Evolutionary conservation across 2,113 vertebrate species (phyloP), one percentile per base, ranked within the genome.

Genomic region (Daphoenositta chrysoptera): DNA sequence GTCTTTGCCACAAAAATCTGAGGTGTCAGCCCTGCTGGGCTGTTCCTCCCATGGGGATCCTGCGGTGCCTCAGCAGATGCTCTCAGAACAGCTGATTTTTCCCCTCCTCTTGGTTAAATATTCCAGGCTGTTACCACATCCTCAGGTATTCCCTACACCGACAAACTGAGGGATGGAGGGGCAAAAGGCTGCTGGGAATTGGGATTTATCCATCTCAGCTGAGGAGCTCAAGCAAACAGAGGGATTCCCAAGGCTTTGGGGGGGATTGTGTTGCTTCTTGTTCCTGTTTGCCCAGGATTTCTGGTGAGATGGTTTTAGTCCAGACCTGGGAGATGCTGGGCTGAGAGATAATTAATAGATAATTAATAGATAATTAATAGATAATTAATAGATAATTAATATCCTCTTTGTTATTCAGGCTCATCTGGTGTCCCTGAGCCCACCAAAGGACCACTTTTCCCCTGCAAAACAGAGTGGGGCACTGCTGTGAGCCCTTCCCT

Each of bases 141-240:
- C 51, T 40, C 51, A 31, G 24, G 9, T 27, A 24, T 39, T 56
- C 7, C 4, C 16, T 58, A 2, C 3, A 0, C 3, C 1, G 7
- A 11, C 3, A 1, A 9, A 50, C 40, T 50, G 24, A 75, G 51
- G 21, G 11, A 15, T 26, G 13, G 3, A 69, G 24, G 19, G 27
- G 24, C 6, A 45, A 80, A 89, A 66, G 11, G 45, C 45, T 65
- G 31, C 35, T 64, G 58, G 53, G 40, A 72, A 47, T 5, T 20
- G 64, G 10, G 45, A 33, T 84, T 92, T 69, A 39, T 40, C 78
- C 39, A 27, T n/a, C 60, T 37, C 15, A 1, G 16, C 35, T n/a
- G 66, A 66, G 51, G n/a, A 31, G n/a, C 20, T 61, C 16, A 12
- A 50, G 53, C 47, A 65, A 81, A 61, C 1, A 0, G 19, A 70